Evolutionary conservation across 2,888 invertebrate species (phyloP).

Genomic region (Dioctria rufipes): DNA sequence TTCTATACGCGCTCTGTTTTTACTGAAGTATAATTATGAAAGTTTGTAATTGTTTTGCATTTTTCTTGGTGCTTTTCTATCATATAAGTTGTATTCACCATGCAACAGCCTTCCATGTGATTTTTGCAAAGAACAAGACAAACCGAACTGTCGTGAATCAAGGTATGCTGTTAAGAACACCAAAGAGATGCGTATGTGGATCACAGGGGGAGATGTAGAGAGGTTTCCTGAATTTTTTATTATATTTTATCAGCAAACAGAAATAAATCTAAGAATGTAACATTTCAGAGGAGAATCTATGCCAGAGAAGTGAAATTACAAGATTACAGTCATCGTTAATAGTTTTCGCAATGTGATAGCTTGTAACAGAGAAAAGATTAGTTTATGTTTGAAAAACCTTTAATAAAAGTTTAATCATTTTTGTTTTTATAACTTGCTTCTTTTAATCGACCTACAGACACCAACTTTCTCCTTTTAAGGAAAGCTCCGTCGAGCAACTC

Average conservation of each 20-base stretch:
- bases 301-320: neutral
- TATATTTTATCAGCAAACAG: neutral
- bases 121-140: neutral
- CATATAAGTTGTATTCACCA: too few relatives aligned
- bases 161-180: conserved; percentile 14
- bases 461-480: too few relatives aligned
- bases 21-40: neutral
- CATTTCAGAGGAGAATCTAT: neutral
- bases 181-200: conserved; percentile 13
- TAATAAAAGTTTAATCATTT: too few relatives aligned
- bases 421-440: too few relatives aligned
- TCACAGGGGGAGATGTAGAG: conserved; percentile 30
- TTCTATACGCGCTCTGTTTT: neutral
- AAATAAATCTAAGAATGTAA: neutral
- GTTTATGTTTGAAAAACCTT: too few relatives aligned
- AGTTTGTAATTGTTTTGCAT: neutral
- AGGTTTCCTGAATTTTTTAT: neutral
- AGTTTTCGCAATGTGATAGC: too few relatives aligned
- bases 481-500: too few relatives aligned
- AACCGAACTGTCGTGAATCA: neutral
- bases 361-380: too few relatives aligned
- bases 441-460: too few relatives aligned
- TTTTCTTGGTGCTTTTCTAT: neutral
- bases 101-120: neutral
- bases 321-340: too few relatives aligned